Evolutionary conservation across 2,888 invertebrate genomes (phyloP).

Genomic region (Lobophora halterata): DNA sequence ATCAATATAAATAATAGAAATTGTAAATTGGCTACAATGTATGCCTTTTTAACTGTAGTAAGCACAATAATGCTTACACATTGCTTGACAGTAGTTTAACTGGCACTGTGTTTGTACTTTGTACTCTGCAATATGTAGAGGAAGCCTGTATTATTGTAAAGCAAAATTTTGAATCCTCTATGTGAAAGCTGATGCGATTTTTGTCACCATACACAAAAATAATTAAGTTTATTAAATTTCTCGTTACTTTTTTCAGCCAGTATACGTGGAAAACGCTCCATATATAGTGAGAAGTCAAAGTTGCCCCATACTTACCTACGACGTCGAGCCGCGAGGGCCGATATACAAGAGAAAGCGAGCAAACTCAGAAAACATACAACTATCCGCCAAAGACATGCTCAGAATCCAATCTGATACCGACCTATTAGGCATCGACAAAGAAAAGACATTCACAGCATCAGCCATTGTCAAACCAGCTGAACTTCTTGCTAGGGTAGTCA

Average conservation of each 20-base stretch:
- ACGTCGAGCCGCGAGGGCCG: conserved; percentile 74
- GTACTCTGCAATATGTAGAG: no score
- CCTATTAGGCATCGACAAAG: conserved; percentile 88
- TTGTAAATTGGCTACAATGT: no score
- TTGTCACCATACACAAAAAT: conserved; percentile 89
- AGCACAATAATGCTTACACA: no score
- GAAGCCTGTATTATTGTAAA: no score
- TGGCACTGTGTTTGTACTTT: no score
- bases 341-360: conserved; percentile 80
- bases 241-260: conserved; percentile 79
- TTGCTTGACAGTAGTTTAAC: no score
- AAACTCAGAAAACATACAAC: conserved; percentile 83
- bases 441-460: conserved; percentile 86
- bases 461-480: conserved; percentile 88
- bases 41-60: no score
- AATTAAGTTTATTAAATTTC: conserved; percentile 1
- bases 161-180: no score
- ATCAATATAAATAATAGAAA: no score
- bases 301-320: conserved; percentile 87
- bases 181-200: conserved; percentile 90
- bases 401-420: conserved; percentile 90
- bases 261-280: conserved; percentile 84
- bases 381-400: conserved; percentile 71
- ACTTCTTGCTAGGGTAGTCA: conserved; percentile 87
- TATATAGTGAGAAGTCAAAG: conserved; percentile 81